Conservation (phyloP, 1,140 invertebrate genomes). For the Psilanteris sp. region DNA sequence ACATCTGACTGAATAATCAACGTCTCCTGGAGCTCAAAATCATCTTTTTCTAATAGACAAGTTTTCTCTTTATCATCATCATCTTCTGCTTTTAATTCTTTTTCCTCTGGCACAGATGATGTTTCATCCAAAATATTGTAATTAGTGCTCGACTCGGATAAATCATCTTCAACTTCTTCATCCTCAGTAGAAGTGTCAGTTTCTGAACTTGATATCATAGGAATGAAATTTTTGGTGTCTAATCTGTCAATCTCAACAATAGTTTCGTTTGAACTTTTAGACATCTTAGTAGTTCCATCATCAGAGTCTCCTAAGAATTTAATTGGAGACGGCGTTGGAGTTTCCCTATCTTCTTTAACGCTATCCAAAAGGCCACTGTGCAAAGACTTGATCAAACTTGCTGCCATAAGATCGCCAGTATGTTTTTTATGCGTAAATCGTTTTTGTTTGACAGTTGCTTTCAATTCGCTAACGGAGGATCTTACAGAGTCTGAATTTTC, state of each 20-base stretch:
- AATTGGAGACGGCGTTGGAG: slow-evolving; percentile 68
- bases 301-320: slow-evolving; percentile 63
- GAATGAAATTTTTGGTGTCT: slow-evolving; percentile 35
- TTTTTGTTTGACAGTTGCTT: slow-evolving; percentile 69
- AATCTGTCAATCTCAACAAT: slow-evolving; percentile 13
- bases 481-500: slow-evolving; percentile 63
- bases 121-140: slow-evolving; percentile 73
- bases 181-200: slow-evolving; percentile 69
- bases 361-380: slow-evolving; percentile 82
- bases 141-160: slow-evolving; percentile 73
- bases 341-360: slow-evolving; percentile 81
- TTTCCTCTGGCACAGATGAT: slow-evolving; percentile 59
- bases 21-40: background rate
- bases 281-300: slow-evolving; percentile 20
- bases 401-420: slow-evolving; percentile 82
- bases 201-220: slow-evolving; percentile 73
- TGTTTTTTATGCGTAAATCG: slow-evolving; percentile 81
- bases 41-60: slow-evolving; percentile 9
- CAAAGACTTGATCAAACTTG: slow-evolving; percentile 83
- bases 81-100: slow-evolving; percentile 17
- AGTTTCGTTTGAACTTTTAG: slow-evolving; percentile 38
- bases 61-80: slow-evolving; percentile 3
- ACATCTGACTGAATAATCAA: slow-evolving; percentile 1
- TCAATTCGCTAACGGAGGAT: slow-evolving; percentile 54
- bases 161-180: slow-evolving; percentile 64